Percentiles rank a stretch among this genome's conserved stretches.
Evolutionary conservation across 1,140 invertebrate genomes (phyloP).

Genomic region (Drosophila saltans): DNA sequence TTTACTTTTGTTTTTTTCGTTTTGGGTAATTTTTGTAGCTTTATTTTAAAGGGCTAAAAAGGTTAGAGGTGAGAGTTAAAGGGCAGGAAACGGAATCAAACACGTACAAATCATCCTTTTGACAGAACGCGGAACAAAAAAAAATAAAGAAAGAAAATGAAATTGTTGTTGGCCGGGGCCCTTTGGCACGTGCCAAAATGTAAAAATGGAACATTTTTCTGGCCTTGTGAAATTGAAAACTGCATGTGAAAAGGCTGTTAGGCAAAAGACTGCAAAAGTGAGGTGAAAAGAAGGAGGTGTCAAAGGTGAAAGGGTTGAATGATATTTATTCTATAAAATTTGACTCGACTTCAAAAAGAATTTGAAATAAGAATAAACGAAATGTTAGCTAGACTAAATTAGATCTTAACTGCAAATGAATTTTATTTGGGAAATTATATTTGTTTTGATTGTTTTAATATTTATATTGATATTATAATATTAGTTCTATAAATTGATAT

Average conservation of each 20-base stretch:
- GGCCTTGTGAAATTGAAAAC: conserved; percentile 4
- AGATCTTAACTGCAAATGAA: too few relatives aligned
- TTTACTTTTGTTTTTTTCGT: conserved; percentile 14
- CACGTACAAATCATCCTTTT: conserved; percentile 9
- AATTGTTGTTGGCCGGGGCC: background rate
- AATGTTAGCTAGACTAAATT: too few relatives aligned
- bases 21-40: conserved; percentile 8
- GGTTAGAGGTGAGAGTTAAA: background rate
- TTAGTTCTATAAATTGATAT: too few relatives aligned
- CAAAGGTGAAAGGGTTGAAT: background rate
- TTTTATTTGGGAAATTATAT: too few relatives aligned
- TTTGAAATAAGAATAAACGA: too few relatives aligned
- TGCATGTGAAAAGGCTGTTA: conserved; percentile 4
- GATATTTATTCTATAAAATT: too few relatives aligned
- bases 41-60: background rate
- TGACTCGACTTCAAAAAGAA: too few relatives aligned
- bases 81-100: background rate
- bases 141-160: background rate
- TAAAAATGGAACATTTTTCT: conserved; percentile 3
- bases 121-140: background rate
- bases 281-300: background rate
- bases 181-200: conserved; percentile 9
- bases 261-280: background rate
- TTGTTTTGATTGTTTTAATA: too few relatives aligned
- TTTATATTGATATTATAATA: too few relatives aligned